phyloP scores from a whole-genome alignment of 2,888 invertebrate genomes.

The Achlya flavicornis region DNA sequence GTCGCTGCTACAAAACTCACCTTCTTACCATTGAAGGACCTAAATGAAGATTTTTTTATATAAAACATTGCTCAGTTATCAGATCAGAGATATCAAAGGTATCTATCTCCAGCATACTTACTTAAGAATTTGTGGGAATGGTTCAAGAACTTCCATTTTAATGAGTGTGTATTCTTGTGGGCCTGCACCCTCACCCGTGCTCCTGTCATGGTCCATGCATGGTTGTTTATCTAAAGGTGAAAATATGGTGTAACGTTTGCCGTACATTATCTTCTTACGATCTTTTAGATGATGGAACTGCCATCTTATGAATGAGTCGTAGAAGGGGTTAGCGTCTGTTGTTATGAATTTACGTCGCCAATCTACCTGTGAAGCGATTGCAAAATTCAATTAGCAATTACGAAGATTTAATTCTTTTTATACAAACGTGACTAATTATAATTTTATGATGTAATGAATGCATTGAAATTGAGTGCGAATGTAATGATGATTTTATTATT shows the following conservation, averaged over 20 bases:
- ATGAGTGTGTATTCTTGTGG: slow-evolving; percentile 99
- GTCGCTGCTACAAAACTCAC: slow-evolving; percentile 98
- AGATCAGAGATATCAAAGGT: background rate
- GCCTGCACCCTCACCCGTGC: slow-evolving; percentile 98
- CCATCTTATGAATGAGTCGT: slow-evolving; percentile 99
- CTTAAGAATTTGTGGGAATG: slow-evolving; percentile 88
- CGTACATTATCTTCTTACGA: slow-evolving; percentile 96
- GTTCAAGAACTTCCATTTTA: slow-evolving; percentile 93
- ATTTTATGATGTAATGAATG: background rate
- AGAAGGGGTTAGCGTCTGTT: slow-evolving; percentile 98
- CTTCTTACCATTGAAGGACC: slow-evolving; percentile 78
- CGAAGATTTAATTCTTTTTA: background rate
- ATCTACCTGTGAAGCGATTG: slow-evolving; percentile 87
- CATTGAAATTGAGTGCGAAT: too few relatives aligned
- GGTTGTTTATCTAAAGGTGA: slow-evolving; percentile 98
- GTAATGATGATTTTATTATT: too few relatives aligned
- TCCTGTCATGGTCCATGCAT: slow-evolving; percentile 99
- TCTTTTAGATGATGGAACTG: slow-evolving; percentile 94
- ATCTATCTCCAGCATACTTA: slow-evolving; percentile 52
- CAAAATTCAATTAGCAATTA: background rate
- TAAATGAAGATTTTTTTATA: slow-evolving; percentile 51
- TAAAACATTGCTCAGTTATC: background rate
- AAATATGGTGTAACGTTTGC: slow-evolving; percentile 98
- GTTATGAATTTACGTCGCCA: slow-evolving; percentile 99
- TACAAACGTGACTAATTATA: background rate